Percentiles rank a stretch among this genome's conserved stretches.
Evolutionary conservation across 2,888 invertebrate species (phyloP).

Genomic region (Oscheius sp.): DNA sequence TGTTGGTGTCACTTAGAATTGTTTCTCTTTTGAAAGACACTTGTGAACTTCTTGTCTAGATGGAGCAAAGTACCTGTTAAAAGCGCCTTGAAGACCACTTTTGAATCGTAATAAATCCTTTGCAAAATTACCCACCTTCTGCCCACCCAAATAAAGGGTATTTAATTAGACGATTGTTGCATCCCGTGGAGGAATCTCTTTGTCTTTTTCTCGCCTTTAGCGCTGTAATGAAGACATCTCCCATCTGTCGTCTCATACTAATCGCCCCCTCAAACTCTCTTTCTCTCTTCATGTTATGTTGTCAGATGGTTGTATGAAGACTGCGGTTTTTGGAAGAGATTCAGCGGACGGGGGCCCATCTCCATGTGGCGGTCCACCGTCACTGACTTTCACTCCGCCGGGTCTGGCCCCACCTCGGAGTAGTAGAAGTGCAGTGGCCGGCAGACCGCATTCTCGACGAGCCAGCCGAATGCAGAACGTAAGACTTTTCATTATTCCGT

Average conservation of each 20-base stretch:
- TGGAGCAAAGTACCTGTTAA: too few relatives aligned
- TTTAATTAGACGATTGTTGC: too few relatives aligned
- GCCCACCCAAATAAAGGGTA: too few relatives aligned
- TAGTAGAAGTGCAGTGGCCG: conserved; percentile 25
- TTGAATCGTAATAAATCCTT: too few relatives aligned
- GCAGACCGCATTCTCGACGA: conserved; percentile 42
- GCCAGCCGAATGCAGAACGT: conserved; percentile 69
- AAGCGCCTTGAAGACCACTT: too few relatives aligned
- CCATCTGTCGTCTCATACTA: conserved; percentile 1
- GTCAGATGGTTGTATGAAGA: conserved; percentile 61
- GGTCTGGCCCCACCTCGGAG: conserved; percentile 56
- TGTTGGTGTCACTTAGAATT: too few relatives aligned
- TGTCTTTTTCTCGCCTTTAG: not conserved
- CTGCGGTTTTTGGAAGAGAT: conserved; percentile 67
- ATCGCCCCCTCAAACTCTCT: conserved; percentile 11
- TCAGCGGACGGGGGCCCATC: conserved; percentile 43
- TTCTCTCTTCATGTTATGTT: conserved; percentile 18
- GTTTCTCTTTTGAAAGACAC: too few relatives aligned
- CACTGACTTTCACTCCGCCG: conserved; percentile 68
- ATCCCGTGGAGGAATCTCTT: too few relatives aligned
- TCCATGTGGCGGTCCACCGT: conserved; percentile 63
- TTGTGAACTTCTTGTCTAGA: too few relatives aligned
- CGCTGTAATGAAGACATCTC: not conserved
- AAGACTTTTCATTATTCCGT: conserved; percentile 12
- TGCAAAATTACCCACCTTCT: too few relatives aligned